phyloP scores from a whole-genome alignment of 2,888 invertebrate species.

The Tenthredo notha region DNA sequence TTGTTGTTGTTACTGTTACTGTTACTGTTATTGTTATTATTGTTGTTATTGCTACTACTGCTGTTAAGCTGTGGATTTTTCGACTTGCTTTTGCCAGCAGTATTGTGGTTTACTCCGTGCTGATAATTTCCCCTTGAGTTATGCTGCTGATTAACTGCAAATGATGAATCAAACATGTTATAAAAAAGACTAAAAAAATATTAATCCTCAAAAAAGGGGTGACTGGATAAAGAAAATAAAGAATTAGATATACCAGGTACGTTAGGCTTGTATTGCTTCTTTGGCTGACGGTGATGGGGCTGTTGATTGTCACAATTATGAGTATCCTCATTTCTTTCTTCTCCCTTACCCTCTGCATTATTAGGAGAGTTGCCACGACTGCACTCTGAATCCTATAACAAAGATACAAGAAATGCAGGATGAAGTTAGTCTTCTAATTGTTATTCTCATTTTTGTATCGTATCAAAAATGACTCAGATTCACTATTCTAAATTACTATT shows the following conservation, averaged over 20 bases:
- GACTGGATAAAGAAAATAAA: not conserved
- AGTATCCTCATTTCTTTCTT: conserved; percentile 72
- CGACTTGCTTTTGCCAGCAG: conserved; percentile 68
- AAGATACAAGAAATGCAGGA: not conserved
- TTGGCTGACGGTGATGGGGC: conserved; percentile 71
- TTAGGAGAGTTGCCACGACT: conserved; percentile 77
- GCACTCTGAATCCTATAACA: conserved; percentile 74
- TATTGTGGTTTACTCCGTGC: conserved; percentile 72
- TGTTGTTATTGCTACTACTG: conserved; percentile 53
- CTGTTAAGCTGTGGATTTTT: conserved; percentile 67
- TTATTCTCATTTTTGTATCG: not conserved
- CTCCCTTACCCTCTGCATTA: conserved; percentile 70
- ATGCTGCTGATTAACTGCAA: conserved; percentile 69
- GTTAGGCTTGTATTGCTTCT: conserved; percentile 73
- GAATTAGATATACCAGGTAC: conserved; percentile 68
- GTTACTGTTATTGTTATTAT: conserved; percentile 58
- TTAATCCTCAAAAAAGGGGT: not conserved
- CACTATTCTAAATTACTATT: not conserved
- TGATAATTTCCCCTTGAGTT: conserved; percentile 71
- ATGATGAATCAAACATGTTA: not conserved
- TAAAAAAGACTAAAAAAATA: not conserved
- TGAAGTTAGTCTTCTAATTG: not conserved
- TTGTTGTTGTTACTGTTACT: conserved; percentile 67
- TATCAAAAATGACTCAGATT: not conserved
- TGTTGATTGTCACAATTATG: conserved; percentile 71